Percentiles rank a stretch among this genome's conserved stretches.
phyloP scores from a whole-genome alignment of 2,888 invertebrate genomes.

The Dendrolimus houi region DNA sequence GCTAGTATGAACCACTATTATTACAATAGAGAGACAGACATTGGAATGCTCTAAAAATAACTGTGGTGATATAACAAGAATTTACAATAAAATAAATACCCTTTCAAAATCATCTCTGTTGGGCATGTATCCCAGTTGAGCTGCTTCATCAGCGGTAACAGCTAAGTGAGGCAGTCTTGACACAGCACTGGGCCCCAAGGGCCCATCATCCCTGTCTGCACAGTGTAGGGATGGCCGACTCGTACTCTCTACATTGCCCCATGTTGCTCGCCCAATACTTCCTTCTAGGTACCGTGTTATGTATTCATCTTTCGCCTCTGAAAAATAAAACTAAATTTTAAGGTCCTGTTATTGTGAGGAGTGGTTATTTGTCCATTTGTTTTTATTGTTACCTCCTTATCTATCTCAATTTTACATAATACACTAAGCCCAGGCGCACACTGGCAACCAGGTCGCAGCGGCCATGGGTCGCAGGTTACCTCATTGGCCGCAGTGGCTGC shows the following conservation, averaged over 20 bases:
- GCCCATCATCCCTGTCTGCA: constrained; percentile 85
- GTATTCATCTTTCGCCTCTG: constrained; percentile 94
- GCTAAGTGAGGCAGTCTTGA: constrained; percentile 87
- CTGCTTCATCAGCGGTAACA: constrained; percentile 88
- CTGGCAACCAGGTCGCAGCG: too few relatives aligned
- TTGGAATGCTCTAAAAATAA: too few relatives aligned
- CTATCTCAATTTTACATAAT: too few relatives aligned
- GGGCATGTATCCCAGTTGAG: constrained; percentile 94
- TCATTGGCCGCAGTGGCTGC: too few relatives aligned
- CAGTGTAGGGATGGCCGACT: constrained; percentile 85
- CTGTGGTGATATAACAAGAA: too few relatives aligned
- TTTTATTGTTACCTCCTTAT: too few relatives aligned
- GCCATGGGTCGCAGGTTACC: too few relatives aligned
- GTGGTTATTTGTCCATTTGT: too few relatives aligned
- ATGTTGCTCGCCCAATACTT: constrained; percentile 91
- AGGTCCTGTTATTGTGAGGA: too few relatives aligned
- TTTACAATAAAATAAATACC: constrained; percentile 55
- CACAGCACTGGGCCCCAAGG: constrained; percentile 82
- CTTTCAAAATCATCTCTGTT: constrained; percentile 97
- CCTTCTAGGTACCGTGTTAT: constrained; percentile 92
- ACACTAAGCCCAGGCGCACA: too few relatives aligned
- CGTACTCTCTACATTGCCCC: constrained; percentile 83
- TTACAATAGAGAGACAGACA: too few relatives aligned
- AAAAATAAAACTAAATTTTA: constrained; percentile 18
- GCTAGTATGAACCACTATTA: too few relatives aligned